A percentile compares a stretch with the other conserved stretches of the same genome.
These are phyloP conservation scores for Diploptera punctata DNA, from an alignment of 2,888 invertebrate genomes.

Conservation along the genomic window DNA sequence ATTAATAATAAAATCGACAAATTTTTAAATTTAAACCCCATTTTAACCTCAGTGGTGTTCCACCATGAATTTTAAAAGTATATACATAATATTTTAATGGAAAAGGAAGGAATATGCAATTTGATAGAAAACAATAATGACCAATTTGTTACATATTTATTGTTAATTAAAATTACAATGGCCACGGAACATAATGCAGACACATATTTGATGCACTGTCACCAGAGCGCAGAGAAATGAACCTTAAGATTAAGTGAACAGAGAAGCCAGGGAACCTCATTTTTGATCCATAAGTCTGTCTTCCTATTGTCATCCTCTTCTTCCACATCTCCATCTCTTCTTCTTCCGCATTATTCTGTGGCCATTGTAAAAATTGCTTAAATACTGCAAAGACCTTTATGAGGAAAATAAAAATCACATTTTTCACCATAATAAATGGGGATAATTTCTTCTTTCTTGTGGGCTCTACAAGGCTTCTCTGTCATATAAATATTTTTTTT, in stretches of 20 bases:
- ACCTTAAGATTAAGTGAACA: background rate
- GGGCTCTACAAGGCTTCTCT: background rate
- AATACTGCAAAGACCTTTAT: background rate
- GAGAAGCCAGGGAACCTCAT: constrained; percentile 23
- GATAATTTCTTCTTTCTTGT: background rate
- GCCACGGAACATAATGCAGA: constrained; percentile 45
- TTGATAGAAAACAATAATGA: background rate
- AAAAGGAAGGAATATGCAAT: background rate
- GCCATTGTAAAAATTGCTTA: constrained; percentile 39
- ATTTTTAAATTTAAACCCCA: too few relatives aligned
- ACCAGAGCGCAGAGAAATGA: background rate
- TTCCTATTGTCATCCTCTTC: constrained; percentile 26
- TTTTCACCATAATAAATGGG: too few relatives aligned
- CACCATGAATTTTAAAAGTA: too few relatives aligned
- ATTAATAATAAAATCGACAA: too few relatives aligned
- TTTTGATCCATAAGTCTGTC: too few relatives aligned
- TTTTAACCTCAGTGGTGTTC: too few relatives aligned
- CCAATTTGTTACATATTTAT: constrained; percentile 39
- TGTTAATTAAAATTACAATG: constrained; percentile 46
- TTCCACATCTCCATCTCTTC: background rate
- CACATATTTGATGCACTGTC: constrained; percentile 22
- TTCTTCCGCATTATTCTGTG: constrained; percentile 37
- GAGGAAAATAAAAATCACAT: background rate
- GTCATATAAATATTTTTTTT: background rate
- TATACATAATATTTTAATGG: background rate